phyloP scores from a whole-genome alignment of 2,888 invertebrate species.

The Netelia virgata region DNA sequence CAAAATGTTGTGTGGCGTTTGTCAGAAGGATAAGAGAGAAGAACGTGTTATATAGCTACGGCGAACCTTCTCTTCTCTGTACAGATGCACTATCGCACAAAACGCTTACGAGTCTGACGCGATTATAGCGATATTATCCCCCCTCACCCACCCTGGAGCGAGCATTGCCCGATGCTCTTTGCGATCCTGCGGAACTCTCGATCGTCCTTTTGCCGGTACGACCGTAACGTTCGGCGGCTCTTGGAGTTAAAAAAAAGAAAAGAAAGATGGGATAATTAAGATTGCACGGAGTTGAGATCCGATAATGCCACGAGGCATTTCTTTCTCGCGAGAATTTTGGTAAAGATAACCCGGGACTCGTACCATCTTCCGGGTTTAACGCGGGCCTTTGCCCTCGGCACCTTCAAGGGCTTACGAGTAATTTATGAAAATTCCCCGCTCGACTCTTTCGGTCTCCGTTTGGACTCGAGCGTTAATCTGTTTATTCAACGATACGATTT shows the following conservation, averaged over 20 bases:
- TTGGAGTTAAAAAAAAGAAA: neutral
- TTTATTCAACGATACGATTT: neutral
- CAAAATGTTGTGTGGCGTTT: constrained; percentile 49
- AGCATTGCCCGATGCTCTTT: constrained; percentile 10
- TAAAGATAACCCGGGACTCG: constrained; percentile 3
- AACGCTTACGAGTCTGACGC: constrained; percentile 47
- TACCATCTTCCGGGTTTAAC: constrained; percentile 58
- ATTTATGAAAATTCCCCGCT: constrained; percentile 24
- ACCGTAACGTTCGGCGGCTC: neutral
- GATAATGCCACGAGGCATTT: constrained; percentile 17
- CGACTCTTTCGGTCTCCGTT: neutral
- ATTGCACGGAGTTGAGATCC: constrained; percentile 41
- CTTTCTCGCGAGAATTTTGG: constrained; percentile 54
- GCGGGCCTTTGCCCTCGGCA: neutral
- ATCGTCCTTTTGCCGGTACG: constrained; percentile 13
- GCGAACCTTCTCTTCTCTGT: constrained; percentile 24
- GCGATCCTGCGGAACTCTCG: constrained; percentile 38
- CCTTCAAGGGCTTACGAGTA: neutral
- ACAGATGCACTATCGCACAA: constrained; percentile 51
- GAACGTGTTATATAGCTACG: constrained; percentile 32
- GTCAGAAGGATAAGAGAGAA: constrained; percentile 26
- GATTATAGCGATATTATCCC: constrained; percentile 53
- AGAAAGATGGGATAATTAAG: constrained; percentile 61
- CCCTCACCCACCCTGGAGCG: neutral
- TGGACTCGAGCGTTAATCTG: neutral